Evolutionary conservation across 2,797 vertebrate genomes (phyloP), one percentile per base, ranked within the genome.

Genomic region (Choloepus didactylus): DNA sequence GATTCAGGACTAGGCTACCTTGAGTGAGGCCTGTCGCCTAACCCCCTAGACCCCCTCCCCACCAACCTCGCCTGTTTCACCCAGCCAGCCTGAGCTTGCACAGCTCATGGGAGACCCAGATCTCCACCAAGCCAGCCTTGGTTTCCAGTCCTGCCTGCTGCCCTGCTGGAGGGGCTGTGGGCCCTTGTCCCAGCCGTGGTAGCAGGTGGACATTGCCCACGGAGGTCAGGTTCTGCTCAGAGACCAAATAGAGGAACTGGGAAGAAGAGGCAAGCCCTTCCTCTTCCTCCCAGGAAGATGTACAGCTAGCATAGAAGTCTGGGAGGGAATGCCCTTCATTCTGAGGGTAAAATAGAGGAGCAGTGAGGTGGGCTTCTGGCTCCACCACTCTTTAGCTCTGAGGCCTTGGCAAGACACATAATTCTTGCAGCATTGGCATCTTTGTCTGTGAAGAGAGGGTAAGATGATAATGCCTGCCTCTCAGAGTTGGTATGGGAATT

Each of bases 401-500:
- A 59, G 59, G 41, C 46, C 64, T 82, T 73, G 77, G 73, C 85
- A 93, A 94, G 89, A 92, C 44, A 62, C 21, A 51, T 12, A 66
- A 9, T 91, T 87, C 16, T 87, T n/a, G 35, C 77, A 86, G 7
- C 27, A 31, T 1, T 75, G 38, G 62, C 54, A 56, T 44, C 27
- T 73, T 51, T 69, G n/a, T 90, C 70, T 95, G 16, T 25, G 83
- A 72, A 51, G 4, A 15, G 25, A 82, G 66, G 70, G 19, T 16
- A 35, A 18, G 38, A 44, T 66, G 29, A 62, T n/a, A 44, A 81
- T 2, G 56, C 29, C 31, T 27, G 51, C 54, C 21, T 69, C 29
- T 89, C 38, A 7, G 5, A 35, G 56, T 66, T 81, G 66, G 15
- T 51, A 54, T 35, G 38, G 51, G 29, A 44, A 73, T 72, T 70